phyloP scores from a whole-genome alignment of 2,888 invertebrate genomes.

The Anthrax anthrax region DNA sequence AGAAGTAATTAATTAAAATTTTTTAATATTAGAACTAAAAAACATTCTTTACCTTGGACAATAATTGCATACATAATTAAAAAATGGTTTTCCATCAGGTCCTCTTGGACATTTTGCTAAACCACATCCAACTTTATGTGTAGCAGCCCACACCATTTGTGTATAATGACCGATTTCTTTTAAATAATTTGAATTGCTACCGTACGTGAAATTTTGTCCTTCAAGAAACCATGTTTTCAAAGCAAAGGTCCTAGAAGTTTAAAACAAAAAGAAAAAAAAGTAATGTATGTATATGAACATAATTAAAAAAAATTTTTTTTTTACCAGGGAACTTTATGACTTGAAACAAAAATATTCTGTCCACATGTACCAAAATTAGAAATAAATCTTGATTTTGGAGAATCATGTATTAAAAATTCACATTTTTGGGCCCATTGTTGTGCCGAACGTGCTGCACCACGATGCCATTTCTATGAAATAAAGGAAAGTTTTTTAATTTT shows the following conservation, averaged over 20 bases:
- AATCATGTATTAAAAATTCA: conserved; percentile 53
- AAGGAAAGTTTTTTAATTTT: too few relatives aligned
- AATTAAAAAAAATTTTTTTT: conserved; percentile 11
- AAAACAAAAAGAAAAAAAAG: not conserved
- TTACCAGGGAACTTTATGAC: conserved; percentile 66
- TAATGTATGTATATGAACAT: not conserved
- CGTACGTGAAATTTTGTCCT: conserved; percentile 58
- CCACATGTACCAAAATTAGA: conserved; percentile 59
- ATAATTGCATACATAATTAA: conserved; percentile 72
- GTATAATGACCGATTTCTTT: conserved; percentile 62
- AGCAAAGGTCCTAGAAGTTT: conserved; percentile 54
- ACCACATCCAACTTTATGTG: conserved; percentile 64
- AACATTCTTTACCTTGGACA: conserved; percentile 67
- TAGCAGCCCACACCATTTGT: conserved; percentile 69
- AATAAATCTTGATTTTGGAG: conserved; percentile 40
- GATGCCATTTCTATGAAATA: conserved; percentile 53
- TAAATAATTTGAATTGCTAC: conserved; percentile 42
- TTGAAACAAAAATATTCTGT: conserved; percentile 70
- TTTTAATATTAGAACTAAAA: conserved; percentile 26
- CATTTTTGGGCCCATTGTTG: conserved; percentile 63
- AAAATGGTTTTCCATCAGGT: conserved; percentile 47
- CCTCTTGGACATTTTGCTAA: conserved; percentile 51
- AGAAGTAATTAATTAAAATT: not conserved
- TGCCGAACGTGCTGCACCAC: conserved; percentile 52
- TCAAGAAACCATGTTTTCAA: conserved; percentile 67